These are phyloP conservation scores for Nautilus pompilius DNA, from an alignment of 1,140 invertebrate genomes.

Conservation along the genomic window DNA sequence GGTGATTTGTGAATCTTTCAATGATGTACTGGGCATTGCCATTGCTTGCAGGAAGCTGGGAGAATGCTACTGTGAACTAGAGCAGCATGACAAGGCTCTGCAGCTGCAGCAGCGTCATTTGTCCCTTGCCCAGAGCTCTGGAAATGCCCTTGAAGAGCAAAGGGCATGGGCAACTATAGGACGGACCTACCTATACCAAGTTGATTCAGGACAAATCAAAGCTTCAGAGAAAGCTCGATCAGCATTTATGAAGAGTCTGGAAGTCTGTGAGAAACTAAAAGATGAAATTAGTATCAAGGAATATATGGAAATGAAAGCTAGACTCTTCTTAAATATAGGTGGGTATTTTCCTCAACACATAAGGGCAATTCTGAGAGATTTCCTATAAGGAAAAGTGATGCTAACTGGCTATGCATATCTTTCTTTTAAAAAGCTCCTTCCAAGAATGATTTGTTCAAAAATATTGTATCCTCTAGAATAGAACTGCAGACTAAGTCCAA, in stretches of 20 bases:
- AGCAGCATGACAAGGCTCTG: slow-evolving; percentile 74
- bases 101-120: slow-evolving; percentile 76
- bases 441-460: no score
- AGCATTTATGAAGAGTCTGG: slow-evolving; percentile 73
- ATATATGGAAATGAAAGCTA: slow-evolving; percentile 76
- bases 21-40: slow-evolving; percentile 70
- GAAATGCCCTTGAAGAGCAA: slow-evolving; percentile 78
- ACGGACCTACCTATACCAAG: slow-evolving; percentile 73
- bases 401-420: no score
- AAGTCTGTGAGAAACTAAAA: slow-evolving; percentile 68
- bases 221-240: slow-evolving; percentile 65
- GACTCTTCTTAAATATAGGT: slow-evolving; percentile 79
- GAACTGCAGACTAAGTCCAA: no score
- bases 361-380: no score
- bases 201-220: slow-evolving; percentile 56
- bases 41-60: slow-evolving; percentile 83
- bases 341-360: slow-evolving; percentile 2
- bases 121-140: slow-evolving; percentile 62
- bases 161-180: slow-evolving; percentile 86
- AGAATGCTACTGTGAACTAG: slow-evolving; percentile 75
- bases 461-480: no score
- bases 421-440: no score
- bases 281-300: slow-evolving; percentile 51
- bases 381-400: no score
- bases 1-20: slow-evolving; percentile 63